Base-by-base conservation (phyloP, 2,113 vertebrate genomes). In the Sterrhoptilus dennistouni region DNA sequence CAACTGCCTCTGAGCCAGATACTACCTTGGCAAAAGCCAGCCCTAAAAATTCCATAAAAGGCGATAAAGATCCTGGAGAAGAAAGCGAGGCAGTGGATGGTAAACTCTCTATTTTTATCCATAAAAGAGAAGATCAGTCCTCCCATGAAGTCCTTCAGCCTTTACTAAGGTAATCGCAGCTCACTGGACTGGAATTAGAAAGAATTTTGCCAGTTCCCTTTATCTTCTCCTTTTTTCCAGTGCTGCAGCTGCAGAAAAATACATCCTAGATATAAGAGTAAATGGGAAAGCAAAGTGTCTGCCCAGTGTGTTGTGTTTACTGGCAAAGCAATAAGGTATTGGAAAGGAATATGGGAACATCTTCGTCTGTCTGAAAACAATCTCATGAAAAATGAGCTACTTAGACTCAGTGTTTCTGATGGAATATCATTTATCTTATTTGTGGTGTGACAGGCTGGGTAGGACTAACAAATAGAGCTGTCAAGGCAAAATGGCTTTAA, bases 141-240 rank as follows among this genome's bases (percentile, higher is more conserved):
- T 99, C 99, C 57, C 99, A 99, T 70, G 99, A 99, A 96, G 99
- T 99, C 76, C 98, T 99, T 42, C 99, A 99, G 79, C 99, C 99
- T 3, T 97, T 99, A 64, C 98, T 99, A 33, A 99, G 99, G 99
- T 99, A 98, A 96, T 56, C 64, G 33, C 21, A 74, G 60, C 57
- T 33, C 12, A 5, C 42, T 57, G 28, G 17, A 16, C 60, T 65
- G 19, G 31, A 78, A 44, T 81, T 35, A 29, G 38, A 84, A 53
- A 7, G 3, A 8, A 1, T n/a, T 66, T 14, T 2, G 1, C 12
- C 25, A 33, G 1, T 77, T 81, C 16, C 8, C 2, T 68, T 64
- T 45, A 5, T 77, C 22, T 50, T 38, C 11, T 50, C 11, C 8
- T 71, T 59, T 64, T 63, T 66, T 35, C 54, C 12, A 23, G 33